Conservation (phyloP, 2,888 invertebrate genomes). For the Plutella xylostella region DNA sequence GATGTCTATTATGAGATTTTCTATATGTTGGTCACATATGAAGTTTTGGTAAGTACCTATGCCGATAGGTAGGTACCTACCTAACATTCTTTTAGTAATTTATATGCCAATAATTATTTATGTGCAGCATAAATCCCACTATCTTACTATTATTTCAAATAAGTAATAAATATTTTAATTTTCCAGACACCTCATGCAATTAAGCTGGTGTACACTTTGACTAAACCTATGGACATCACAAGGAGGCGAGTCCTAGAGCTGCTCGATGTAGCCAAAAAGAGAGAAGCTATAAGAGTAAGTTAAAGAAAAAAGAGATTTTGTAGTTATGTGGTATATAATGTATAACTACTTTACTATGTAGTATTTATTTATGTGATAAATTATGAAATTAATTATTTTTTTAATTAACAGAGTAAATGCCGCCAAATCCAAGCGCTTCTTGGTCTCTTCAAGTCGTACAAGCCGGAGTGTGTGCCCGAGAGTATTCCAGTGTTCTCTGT, state of each 20-base stretch:
- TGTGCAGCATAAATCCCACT: too few species aligned
- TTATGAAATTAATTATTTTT: slow-evolving; percentile 14
- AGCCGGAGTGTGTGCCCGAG: slow-evolving; percentile 61
- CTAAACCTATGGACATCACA: slow-evolving; percentile 55
- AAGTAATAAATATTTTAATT: too few species aligned
- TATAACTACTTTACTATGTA: not conserved
- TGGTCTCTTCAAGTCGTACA: slow-evolving; percentile 58
- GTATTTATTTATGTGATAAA: slow-evolving; percentile 9
- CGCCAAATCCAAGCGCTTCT: slow-evolving; percentile 50
- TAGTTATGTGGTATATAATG: not conserved
- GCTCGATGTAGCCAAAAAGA: slow-evolving; percentile 42
- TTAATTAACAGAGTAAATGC: slow-evolving; percentile 34
- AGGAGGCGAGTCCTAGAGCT: slow-evolving; percentile 46
- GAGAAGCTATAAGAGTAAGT: slow-evolving; percentile 50
- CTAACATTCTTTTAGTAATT: too few species aligned
- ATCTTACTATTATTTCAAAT: too few species aligned
- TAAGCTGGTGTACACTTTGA: slow-evolving; percentile 54
- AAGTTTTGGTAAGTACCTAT: slow-evolving; percentile 40
- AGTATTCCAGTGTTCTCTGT: slow-evolving; percentile 51
- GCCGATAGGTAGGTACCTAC: too few species aligned
- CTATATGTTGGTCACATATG: slow-evolving; percentile 43
- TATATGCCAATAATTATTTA: too few species aligned
- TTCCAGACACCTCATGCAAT: slow-evolving; percentile 49
- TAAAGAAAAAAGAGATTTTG: too few species aligned
- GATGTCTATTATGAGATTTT: slow-evolving; percentile 59